Evolutionary conservation across 1,140 invertebrate species (phyloP), one percentile per base, ranked within the genome.

Genomic region (Danaus plexippus): DNA sequence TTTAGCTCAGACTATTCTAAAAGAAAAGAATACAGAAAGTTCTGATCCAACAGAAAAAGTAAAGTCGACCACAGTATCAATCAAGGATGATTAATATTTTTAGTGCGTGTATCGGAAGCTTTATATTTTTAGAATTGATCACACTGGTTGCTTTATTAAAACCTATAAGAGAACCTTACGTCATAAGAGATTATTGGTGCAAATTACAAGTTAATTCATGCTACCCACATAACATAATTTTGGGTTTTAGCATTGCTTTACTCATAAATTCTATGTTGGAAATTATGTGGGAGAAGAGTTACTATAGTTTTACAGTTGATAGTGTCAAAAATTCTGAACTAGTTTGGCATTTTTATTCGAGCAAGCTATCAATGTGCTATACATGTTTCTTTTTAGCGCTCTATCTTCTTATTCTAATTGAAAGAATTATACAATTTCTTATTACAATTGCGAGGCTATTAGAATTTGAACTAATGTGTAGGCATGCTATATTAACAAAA

Each of bases 391-490:
- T 68, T 40, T 61, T 71, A 22, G 52, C 63, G 12, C n/a, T 78
- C 6, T 75, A 68, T 46, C 52, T 77, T 9, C 55, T 76, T 9
- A 42, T 69, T 9, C 43, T 81, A 11, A 70, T 79, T 46, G 69
- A 75, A 50, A 75, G 68, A 54, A 47, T 78, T 6, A 52, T 54
- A 7, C 56, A 66, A 40, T 75, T 76, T 48, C 40, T 67, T 3
- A 59, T 77, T 18, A 61, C 32, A 9, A 67, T 79, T 11, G 73
- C 76, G 11, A 50, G 70, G 5, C 57, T 81, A 44, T 47, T 81
- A 8, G 76, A 81, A 54, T 81, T 73, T 57, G 76, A 81, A 22
- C 43, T 78, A 6, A 81, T 75, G 76, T 79, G 78, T 49, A 62
- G 76, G 52, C 59, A 77, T 60, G 69, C 73, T 8, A 70, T 81